Percentiles rank a stretch among this genome's conserved stretches.
phyloP scores from a whole-genome alignment of 37 sponge, comb jelly and placozoan genomes.

The Theonella swinhoei region DNA sequence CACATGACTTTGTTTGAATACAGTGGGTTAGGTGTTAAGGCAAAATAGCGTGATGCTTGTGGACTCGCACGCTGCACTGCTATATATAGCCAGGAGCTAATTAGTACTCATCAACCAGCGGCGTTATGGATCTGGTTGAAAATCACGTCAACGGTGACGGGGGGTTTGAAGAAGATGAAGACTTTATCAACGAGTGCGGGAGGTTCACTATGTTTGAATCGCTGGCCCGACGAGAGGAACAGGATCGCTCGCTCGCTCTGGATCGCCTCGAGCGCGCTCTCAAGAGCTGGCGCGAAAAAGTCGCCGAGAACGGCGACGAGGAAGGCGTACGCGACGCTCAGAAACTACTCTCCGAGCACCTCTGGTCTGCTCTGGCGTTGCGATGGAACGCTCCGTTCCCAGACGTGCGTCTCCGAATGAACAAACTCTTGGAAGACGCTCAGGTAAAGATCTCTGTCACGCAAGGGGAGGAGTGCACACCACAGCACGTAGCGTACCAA shows the following conservation, averaged over 20 bases:
- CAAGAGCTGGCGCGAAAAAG: conserved; percentile 25
- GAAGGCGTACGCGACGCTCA: conserved; percentile 16
- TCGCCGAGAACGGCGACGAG: conserved; percentile 32
- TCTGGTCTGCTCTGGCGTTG: conserved; percentile 59
- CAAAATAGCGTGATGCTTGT: background rate
- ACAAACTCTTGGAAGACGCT: conserved; percentile 36
- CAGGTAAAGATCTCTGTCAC: conserved; percentile 30
- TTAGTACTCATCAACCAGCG: too few species aligned
- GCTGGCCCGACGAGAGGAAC: conserved; percentile 31
- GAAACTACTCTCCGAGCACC: conserved; percentile 27
- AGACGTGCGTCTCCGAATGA: conserved; percentile 47
- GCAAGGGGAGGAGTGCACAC: too few species aligned
- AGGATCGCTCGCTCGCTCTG: conserved; percentile 20
- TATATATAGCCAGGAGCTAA: too few species aligned
- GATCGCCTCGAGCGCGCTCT: conserved; percentile 22
- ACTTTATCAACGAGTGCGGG: background rate
- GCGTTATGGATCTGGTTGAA: conserved; percentile 4
- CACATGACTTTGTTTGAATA: background rate
- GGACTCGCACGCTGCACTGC: background rate
- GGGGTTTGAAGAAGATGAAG: conserved; percentile 51
- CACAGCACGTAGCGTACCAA: background rate
- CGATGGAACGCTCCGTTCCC: conserved; percentile 51
- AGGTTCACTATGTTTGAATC: conserved; percentile 6
- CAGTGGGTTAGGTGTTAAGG: background rate
- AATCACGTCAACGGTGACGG: conserved; percentile 11